Percentiles rank a stretch among this genome's conserved stretches.
These are phyloP conservation scores for Junco hyemalis DNA, from an alignment of 2,113 vertebrate species.

Conservation along the genomic window DNA sequence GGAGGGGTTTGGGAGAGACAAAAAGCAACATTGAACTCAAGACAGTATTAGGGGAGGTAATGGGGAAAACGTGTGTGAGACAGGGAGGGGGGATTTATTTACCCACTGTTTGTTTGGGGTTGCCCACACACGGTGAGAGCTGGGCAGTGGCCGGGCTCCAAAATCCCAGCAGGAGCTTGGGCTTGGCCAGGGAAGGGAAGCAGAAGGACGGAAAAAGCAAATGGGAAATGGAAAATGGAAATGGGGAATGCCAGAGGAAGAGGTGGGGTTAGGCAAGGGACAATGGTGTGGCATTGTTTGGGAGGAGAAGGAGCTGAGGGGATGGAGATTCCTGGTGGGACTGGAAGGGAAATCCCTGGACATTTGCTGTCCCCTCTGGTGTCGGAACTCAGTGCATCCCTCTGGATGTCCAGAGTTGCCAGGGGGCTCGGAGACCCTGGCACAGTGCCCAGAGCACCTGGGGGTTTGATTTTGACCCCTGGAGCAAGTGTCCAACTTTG, in stretches of 20 bases:
- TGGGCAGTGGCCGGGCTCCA: slow-evolving; percentile 35
- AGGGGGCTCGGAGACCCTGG: too few relatives aligned
- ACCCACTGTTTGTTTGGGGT: slow-evolving; percentile 59
- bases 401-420: too few relatives aligned
- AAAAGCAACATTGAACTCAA: slow-evolving; percentile 80
- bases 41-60: slow-evolving; percentile 74
- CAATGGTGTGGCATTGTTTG: not conserved
- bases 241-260: not conserved
- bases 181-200: not conserved
- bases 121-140: slow-evolving; percentile 57
- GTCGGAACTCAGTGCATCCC: too few relatives aligned
- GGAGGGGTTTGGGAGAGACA: slow-evolving; percentile 75
- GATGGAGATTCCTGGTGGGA: not conserved
- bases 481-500: too few relatives aligned
- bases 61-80: slow-evolving; percentile 74
- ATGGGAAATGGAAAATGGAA: not conserved
- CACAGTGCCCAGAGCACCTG: too few relatives aligned
- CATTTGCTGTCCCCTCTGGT: accelerated
- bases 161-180: slow-evolving; percentile 40
- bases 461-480: too few relatives aligned
- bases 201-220: not conserved
- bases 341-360: not conserved
- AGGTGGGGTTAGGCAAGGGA: not conserved
- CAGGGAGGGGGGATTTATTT: slow-evolving; percentile 41
- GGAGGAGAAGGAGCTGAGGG: not conserved